Conservation (phyloP, 2,797 vertebrate species). For the Periophthalmus magnuspinnatus region DNA sequence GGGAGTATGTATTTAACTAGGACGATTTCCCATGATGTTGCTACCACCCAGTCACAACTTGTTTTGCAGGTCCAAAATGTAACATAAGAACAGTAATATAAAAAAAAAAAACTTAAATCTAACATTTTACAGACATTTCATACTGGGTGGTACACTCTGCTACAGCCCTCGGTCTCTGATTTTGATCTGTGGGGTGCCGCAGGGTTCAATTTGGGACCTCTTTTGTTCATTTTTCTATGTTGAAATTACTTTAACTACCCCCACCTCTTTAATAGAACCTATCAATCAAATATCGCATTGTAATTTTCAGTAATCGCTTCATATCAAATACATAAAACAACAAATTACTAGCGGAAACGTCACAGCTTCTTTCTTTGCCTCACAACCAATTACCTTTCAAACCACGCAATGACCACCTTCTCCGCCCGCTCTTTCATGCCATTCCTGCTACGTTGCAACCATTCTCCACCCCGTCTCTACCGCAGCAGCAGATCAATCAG, state of each 20-base stretch:
- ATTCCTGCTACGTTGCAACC: not conserved
- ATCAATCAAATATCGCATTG: no score
- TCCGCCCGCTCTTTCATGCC: not conserved
- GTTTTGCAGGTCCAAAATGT: not conserved
- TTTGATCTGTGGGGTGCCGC: not conserved
- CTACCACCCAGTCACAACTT: not conserved
- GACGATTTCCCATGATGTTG: not conserved
- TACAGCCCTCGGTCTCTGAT: no score
- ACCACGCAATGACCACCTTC: not conserved
- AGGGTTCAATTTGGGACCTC: not conserved
- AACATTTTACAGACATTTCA: no score
- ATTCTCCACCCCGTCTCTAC: not conserved
- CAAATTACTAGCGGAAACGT: not conserved
- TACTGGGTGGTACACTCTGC: no score
- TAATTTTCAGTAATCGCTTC: not conserved
- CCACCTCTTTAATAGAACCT: no score
- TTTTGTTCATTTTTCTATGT: not conserved
- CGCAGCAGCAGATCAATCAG: not conserved
- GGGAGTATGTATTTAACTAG: conserved; percentile 37
- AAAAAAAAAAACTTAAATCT: no score
- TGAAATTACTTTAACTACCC: no score
- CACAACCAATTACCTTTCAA: not conserved
- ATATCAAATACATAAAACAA: no score
- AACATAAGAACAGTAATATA: not conserved
- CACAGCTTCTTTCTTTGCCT: not conserved